Conservation (phyloP, 2,113 vertebrate species). For the Bettongia penicillata region DNA sequence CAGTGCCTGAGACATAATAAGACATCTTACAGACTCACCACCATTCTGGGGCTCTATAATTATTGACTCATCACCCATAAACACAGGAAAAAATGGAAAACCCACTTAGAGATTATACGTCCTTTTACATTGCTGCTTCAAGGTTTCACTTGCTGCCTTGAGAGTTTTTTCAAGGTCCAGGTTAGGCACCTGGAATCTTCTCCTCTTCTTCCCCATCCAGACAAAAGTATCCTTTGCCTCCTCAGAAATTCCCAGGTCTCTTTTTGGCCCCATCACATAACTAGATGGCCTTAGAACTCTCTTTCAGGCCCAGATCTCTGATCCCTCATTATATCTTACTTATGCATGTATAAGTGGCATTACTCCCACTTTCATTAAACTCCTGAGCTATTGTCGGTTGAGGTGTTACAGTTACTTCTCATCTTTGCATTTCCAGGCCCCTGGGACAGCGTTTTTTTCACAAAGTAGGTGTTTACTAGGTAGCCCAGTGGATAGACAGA, state of each 20-base stretch:
- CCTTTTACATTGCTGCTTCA: background rate
- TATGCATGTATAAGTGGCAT: background rate
- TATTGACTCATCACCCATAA: constrained; percentile 4
- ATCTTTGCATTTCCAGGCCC: background rate
- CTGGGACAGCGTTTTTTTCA: background rate
- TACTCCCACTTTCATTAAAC: background rate
- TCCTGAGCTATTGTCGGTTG: background rate
- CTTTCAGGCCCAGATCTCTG: background rate
- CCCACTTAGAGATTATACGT: background rate
- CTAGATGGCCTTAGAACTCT: background rate
- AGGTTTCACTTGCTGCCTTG: constrained; percentile 32
- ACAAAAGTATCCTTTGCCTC: background rate
- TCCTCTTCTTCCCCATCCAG: background rate
- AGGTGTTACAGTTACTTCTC: background rate
- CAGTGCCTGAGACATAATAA: background rate
- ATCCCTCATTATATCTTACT: background rate
- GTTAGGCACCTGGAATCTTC: constrained; percentile 26
- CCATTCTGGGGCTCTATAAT: background rate
- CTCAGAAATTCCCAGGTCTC: background rate
- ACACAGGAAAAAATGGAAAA: constrained; percentile 20
- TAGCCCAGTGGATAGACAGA: background rate
- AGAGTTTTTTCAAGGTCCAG: constrained; percentile 30
- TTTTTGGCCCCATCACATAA: background rate
- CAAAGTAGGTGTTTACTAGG: background rate
- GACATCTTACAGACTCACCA: background rate